A percentile compares a stretch with the other conserved stretches of the same genome.
Conservation (phyloP, 2,797 vertebrate genomes). For the Saguinus oedipus region DNA sequence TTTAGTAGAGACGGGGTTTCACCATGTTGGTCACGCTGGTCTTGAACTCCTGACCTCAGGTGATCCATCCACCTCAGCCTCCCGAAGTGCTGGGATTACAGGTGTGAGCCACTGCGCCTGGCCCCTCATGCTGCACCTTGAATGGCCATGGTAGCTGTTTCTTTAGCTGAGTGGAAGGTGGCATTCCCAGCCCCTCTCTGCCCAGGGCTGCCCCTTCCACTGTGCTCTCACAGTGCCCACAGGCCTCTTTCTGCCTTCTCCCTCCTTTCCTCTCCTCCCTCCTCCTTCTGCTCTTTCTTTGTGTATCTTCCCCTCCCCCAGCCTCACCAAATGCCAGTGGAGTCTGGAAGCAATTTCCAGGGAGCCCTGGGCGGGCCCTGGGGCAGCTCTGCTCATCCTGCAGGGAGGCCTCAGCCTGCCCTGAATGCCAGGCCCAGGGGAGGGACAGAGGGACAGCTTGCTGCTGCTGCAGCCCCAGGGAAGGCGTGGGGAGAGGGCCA, state of each 20-base stretch:
- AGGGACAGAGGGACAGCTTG: neutral
- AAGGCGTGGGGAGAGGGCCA: neutral
- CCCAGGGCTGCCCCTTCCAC: neutral
- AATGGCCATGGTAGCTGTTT: neutral
- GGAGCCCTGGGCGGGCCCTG: neutral
- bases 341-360: neutral
- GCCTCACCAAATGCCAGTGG: neutral
- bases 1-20: no score
- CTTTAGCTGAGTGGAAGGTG: neutral
- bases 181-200: neutral
- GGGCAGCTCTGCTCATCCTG: neutral
- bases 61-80: no score
- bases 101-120: no score
- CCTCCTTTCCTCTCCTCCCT: no score
- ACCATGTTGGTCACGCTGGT: no score
- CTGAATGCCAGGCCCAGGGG: neutral
- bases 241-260: no score
- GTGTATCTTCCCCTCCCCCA: neutral
- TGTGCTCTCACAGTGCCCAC: rapidly evolving
- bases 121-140: no score
- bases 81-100: no score
- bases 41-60: no score
- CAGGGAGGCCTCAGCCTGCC: neutral
- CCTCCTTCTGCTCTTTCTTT: neutral
- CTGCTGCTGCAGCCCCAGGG: neutral